These are phyloP conservation scores for Lonchura striata DNA, from an alignment of 2,113 vertebrate species.

Conservation along the genomic window DNA sequence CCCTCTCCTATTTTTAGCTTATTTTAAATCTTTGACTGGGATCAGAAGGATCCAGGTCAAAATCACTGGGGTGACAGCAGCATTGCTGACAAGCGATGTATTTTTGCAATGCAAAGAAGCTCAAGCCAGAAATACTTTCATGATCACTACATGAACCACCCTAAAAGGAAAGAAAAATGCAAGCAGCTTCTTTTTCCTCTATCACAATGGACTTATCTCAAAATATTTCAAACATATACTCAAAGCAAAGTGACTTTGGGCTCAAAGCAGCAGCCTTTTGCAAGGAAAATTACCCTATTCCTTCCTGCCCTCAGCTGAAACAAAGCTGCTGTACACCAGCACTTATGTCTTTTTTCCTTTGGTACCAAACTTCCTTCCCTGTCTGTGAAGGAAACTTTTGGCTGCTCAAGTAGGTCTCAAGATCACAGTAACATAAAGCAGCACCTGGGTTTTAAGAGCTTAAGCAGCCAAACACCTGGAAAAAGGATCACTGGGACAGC, in stretches of 20 bases:
- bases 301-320: not conserved
- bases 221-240: not conserved
- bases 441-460: constrained; percentile 2
- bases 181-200: constrained; percentile 4
- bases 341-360: not conserved
- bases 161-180: constrained; percentile 46
- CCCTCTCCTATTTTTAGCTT: constrained; percentile 51
- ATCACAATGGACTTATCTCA: not conserved
- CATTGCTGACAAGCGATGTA: not conserved
- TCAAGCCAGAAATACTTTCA: constrained; percentile 28
- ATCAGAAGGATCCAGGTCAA: constrained; percentile 62
- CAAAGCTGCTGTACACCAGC: not conserved
- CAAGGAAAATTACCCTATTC: not conserved
- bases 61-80: constrained; percentile 54
- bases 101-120: constrained; percentile 40
- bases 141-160: constrained; percentile 2
- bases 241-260: not conserved
- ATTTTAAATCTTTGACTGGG: constrained; percentile 52
- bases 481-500: not conserved
- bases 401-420: not conserved
- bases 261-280: not conserved
- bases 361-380: not conserved
- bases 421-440: not conserved
- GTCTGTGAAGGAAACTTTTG: not conserved
- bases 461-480: not conserved